Percentiles rank a stretch among this genome's conserved stretches.
These are phyloP conservation scores for Eumerus sabulonum DNA, from an alignment of 2,888 invertebrate genomes.

Conservation along the genomic window DNA sequence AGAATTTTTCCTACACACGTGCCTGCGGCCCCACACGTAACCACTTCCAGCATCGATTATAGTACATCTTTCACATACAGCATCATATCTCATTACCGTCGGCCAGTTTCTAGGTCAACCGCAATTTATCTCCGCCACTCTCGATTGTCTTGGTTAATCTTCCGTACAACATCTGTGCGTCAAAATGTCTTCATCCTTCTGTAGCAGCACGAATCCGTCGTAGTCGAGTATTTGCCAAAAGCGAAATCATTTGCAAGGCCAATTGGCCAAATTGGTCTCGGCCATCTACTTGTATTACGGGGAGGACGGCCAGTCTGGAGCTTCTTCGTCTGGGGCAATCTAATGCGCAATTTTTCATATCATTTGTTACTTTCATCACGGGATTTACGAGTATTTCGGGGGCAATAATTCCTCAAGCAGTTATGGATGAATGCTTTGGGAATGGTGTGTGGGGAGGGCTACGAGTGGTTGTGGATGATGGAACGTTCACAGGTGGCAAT, in stretches of 20 bases:
- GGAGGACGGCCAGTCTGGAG: conserved; percentile 17
- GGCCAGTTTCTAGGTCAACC: conserved; percentile 38
- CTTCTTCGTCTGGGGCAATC: conserved; percentile 51
- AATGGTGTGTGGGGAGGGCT: conserved; percentile 11
- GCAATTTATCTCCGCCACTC: conserved; percentile 30
- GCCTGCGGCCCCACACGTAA: no score
- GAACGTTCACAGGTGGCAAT: conserved; percentile 53
- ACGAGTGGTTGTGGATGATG: conserved; percentile 10
- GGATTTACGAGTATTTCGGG: conserved; percentile 63
- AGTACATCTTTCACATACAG: neutral
- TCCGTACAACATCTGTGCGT: conserved; percentile 53
- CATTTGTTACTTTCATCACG: conserved; percentile 66
- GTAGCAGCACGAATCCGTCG: conserved; percentile 6
- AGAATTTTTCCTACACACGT: no score
- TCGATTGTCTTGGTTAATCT: conserved; percentile 61
- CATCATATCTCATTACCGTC: conserved; percentile 5
- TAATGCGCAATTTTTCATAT: conserved; percentile 69
- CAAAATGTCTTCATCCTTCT: conserved; percentile 30
- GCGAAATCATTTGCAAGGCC: conserved; percentile 57
- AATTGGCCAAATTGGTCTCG: conserved; percentile 63
- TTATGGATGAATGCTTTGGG: conserved; percentile 52
- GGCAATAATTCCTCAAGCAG: conserved; percentile 51
- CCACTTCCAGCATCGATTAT: no score
- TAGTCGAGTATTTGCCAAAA: conserved; percentile 27
- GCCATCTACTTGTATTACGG: conserved; percentile 54